Conservation (phyloP, 2,888 invertebrate species). For the Fissipunctia ypsillon region DNA sequence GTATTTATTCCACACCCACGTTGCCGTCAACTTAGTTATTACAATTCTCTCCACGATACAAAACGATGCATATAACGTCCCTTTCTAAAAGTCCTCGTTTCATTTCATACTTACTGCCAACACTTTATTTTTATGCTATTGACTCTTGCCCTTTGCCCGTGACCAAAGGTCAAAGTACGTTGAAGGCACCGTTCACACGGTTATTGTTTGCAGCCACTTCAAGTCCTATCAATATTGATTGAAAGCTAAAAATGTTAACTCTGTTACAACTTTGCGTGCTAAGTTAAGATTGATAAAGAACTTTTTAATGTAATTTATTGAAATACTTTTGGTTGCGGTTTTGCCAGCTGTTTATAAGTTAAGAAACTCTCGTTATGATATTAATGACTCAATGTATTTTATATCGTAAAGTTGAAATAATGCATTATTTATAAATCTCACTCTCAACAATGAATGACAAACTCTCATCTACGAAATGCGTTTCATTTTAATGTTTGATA, state of each 20-base stretch:
- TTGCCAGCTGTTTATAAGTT: constrained; percentile 23
- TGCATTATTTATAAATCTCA: background rate
- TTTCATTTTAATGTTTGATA: background rate
- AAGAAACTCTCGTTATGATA: constrained; percentile 3
- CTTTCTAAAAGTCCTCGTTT: constrained; percentile 32
- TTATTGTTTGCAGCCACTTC: constrained; percentile 42
- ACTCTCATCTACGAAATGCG: background rate
- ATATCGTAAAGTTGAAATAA: background rate
- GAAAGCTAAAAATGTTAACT: constrained; percentile 15
- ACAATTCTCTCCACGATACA: constrained; percentile 42
- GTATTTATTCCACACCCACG: background rate
- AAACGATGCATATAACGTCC: constrained; percentile 46
- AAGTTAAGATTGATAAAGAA: constrained; percentile 17
- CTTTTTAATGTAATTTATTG: constrained; percentile 30
- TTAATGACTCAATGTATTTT: background rate
- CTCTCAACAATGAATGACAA: background rate
- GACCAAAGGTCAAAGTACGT: constrained; percentile 30
- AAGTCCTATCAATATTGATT: constrained; percentile 34
- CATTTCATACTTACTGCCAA: constrained; percentile 40
- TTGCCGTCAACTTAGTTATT: constrained; percentile 25
- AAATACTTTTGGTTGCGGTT: constrained; percentile 25
- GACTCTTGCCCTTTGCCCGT: constrained; percentile 47
- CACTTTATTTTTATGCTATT: constrained; percentile 54
- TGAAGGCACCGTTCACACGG: constrained; percentile 23
- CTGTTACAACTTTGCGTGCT: constrained; percentile 19